A percentile compares a stretch with the other conserved stretches of the same genome.
Evolutionary conservation across 2,888 invertebrate species (phyloP).

Genomic region (Agrochola macilenta): DNA sequence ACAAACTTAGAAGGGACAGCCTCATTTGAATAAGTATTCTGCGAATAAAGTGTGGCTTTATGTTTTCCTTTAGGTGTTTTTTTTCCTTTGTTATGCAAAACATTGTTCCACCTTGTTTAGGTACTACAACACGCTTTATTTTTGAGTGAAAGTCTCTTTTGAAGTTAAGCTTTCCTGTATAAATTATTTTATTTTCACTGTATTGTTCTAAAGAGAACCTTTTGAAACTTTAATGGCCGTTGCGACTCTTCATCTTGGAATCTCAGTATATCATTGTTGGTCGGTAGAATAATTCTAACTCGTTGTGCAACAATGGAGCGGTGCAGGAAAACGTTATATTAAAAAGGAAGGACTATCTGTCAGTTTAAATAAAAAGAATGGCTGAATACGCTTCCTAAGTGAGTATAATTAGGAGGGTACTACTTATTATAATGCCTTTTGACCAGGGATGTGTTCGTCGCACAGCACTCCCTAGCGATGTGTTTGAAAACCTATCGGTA

Average conservation of each 20-base stretch:
- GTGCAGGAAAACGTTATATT: slow-evolving; percentile 38
- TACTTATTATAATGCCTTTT: background rate
- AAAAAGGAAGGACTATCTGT: slow-evolving; percentile 27
- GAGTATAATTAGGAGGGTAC: slow-evolving; percentile 39
- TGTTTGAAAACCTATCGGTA: background rate
- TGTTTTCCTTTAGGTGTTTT: slow-evolving; percentile 91
- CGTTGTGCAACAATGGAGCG: slow-evolving; percentile 56
- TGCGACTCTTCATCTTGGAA: slow-evolving; percentile 81
- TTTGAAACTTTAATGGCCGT: slow-evolving; percentile 87
- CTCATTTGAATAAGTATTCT: slow-evolving; percentile 91
- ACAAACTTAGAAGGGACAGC: slow-evolving; percentile 91
- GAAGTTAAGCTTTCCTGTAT: slow-evolving; percentile 90
- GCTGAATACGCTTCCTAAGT: slow-evolving; percentile 30
- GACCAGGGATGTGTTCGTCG: background rate
- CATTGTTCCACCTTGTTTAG: slow-evolving; percentile 91
- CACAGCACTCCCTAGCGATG: background rate
- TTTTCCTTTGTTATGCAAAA: slow-evolving; percentile 91
- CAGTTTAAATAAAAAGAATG: slow-evolving; percentile 25
- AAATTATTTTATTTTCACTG: slow-evolving; percentile 90
- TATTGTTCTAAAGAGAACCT: slow-evolving; percentile 88
- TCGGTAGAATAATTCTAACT: slow-evolving; percentile 68
- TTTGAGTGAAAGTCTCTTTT: slow-evolving; percentile 91
- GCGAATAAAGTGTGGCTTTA: slow-evolving; percentile 91
- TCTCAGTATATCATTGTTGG: slow-evolving; percentile 82
- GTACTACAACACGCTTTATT: slow-evolving; percentile 91